These are phyloP conservation scores for Calosoma granatense DNA, from an alignment of 1,140 invertebrate genomes.

Conservation along the genomic window DNA sequence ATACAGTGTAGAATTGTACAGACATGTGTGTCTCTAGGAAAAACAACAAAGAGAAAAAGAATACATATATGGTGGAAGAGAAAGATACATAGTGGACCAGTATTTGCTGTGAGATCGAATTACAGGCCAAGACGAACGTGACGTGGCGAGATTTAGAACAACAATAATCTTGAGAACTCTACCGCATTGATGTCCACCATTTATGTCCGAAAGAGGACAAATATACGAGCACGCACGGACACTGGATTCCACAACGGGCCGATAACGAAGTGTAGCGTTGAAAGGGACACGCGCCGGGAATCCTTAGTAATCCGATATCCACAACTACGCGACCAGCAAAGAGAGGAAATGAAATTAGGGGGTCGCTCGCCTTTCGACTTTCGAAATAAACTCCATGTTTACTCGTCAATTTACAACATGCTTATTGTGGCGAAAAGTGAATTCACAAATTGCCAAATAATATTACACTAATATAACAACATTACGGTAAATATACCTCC, in stretches of 20 bases:
- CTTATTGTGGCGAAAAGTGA: no score
- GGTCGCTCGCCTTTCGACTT: no score
- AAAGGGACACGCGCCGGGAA: not conserved
- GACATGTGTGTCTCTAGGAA: not conserved
- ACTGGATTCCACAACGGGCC: not conserved
- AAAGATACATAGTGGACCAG: no score
- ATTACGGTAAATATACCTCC: no score
- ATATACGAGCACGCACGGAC: not conserved
- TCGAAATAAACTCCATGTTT: no score
- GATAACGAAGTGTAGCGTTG: not conserved
- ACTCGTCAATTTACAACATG: no score
- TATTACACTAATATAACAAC: no score
- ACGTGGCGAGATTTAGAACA: not conserved
- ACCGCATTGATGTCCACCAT: not conserved
- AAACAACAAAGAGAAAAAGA: not conserved
- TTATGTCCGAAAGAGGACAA: not conserved
- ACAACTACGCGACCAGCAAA: not conserved
- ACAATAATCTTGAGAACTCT: not conserved
- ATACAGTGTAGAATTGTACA: no score
- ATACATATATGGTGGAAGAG: not conserved
- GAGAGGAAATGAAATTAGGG: not conserved
- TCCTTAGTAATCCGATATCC: not conserved
- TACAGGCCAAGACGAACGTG: not conserved
- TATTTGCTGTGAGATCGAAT: not conserved
- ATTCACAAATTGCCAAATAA: no score